Base-by-base conservation (phyloP, 1,140 invertebrate species). In the Nephotettix cincticeps region DNA sequence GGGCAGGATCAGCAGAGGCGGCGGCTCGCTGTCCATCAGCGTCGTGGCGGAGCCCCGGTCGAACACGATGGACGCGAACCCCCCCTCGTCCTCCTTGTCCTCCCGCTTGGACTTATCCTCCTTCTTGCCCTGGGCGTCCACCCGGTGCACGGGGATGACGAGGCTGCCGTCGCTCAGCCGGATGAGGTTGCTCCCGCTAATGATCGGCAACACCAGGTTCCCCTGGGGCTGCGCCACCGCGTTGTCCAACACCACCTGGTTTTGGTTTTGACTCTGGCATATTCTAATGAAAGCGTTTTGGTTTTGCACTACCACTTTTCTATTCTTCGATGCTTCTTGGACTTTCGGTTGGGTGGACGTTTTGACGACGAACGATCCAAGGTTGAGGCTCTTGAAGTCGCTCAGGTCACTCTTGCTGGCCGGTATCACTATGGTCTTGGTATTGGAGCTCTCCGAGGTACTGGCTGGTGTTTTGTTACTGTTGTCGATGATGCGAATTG, bases 401-500 rank as follows among this genome's bases (percentile, higher is more conserved):
- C 58, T 32, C 6, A 70, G 45, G 69, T 70, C 68, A 32, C 13
- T 21, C 1, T 45, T 40, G n/a, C n/a, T 19, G 67, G 11, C 43
- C 2, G 11, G 14, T 1, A 21, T 63, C 19, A 28, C 13, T 2
- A 28, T 51, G 36, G 27, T 73, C 64, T 27, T 19, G 14, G 32
- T 71, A 51, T 61, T 27, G 56, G 21, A 25, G 56, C 28, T 61
- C 2, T 29, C 28, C 2, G 21, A 27, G 21, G 28, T 27, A 27
- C 28, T 61, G 17, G 28, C 23, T 61, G 28, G 3, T 27, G 69
- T 27, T 43, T 69, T 71, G n/a, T n/a, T n/a, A 21, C 58, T 47
- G 65, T 63, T 71, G 63, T 74, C 73, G n/a, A 74, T 71, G 6
- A 74, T 63, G 21, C 73, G 65, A 32, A 74, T 72, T 43, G 73